These are phyloP conservation scores for Peromyscus eremicus DNA, from an alignment of 2,797 vertebrate species.

Conservation along the genomic window DNA sequence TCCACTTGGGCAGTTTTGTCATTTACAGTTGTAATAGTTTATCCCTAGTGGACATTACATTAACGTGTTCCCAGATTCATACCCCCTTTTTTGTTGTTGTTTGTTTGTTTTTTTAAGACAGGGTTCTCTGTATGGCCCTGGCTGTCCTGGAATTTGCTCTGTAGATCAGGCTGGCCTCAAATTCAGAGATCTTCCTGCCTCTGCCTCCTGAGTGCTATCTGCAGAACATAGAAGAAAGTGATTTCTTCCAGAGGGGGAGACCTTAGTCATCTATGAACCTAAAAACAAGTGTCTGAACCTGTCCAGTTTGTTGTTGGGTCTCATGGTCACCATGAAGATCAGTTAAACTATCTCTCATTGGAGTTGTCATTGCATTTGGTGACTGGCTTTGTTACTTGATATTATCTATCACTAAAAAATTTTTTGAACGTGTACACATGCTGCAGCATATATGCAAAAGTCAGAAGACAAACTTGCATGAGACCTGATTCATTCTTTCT, in stretches of 20 bases:
- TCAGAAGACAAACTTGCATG: not conserved
- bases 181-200: not conserved
- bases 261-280: not conserved
- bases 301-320: not conserved
- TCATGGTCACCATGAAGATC: rapidly evolving
- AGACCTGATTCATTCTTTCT: not conserved
- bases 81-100: not conserved
- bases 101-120: not conserved
- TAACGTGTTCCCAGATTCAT: not conserved
- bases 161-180: not conserved
- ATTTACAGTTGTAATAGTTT: not conserved
- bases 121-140: not conserved
- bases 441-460: not conserved
- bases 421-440: not conserved
- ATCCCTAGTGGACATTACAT: not conserved
- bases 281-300: not conserved
- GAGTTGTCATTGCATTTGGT: not conserved
- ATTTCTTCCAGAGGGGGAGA: not conserved
- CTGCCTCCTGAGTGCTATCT: not conserved
- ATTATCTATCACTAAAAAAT: not conserved
- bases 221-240: too few relatives aligned
- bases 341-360: not conserved
- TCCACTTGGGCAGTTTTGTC: not conserved
- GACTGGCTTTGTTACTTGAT: not conserved
- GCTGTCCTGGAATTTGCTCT: not conserved